These are phyloP conservation scores for Octomys mimax DNA, from an alignment of 2,797 vertebrate species.

Conservation along the genomic window DNA sequence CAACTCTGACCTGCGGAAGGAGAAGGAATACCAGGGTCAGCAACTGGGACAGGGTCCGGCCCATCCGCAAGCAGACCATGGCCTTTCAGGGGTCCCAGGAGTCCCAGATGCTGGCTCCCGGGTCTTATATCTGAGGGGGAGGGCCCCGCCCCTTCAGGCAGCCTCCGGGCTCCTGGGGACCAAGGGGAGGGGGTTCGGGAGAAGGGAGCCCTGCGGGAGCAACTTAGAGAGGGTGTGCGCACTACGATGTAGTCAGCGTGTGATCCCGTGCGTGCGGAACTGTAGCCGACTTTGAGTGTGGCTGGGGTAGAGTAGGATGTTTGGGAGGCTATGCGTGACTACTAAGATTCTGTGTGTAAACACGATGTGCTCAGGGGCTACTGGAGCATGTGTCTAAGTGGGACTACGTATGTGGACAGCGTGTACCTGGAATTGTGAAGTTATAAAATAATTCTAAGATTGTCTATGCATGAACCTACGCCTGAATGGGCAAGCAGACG, in stretches of 20 bases:
- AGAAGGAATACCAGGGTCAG: conserved; percentile 76
- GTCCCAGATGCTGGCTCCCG: conserved; percentile 38
- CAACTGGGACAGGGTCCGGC: not conserved
- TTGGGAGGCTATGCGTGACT: not conserved
- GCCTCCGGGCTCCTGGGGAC: not conserved
- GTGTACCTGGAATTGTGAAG: not conserved
- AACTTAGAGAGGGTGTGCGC: not conserved
- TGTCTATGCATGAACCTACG: not conserved
- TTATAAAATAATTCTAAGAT: not conserved
- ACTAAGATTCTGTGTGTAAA: not conserved
- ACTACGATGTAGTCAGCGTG: not conserved
- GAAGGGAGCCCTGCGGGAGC: not conserved
- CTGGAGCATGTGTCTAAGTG: not conserved
- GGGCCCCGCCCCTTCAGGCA: conserved; percentile 73
- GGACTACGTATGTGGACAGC: not conserved
- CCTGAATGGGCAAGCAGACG: not conserved
- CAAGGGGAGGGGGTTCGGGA: not conserved
- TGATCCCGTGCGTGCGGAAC: not conserved
- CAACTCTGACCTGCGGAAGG: conserved; percentile 76
- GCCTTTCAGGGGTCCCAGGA: conserved; percentile 51
- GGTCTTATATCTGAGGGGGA: conserved; percentile 69
- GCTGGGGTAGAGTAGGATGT: not conserved
- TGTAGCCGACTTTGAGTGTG: not conserved
- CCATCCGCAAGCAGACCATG: conserved; percentile 59
- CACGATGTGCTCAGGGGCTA: not conserved